These are phyloP conservation scores for Tetanocera ferruginea DNA, from an alignment of 2,888 invertebrate species.

Conservation along the genomic window DNA sequence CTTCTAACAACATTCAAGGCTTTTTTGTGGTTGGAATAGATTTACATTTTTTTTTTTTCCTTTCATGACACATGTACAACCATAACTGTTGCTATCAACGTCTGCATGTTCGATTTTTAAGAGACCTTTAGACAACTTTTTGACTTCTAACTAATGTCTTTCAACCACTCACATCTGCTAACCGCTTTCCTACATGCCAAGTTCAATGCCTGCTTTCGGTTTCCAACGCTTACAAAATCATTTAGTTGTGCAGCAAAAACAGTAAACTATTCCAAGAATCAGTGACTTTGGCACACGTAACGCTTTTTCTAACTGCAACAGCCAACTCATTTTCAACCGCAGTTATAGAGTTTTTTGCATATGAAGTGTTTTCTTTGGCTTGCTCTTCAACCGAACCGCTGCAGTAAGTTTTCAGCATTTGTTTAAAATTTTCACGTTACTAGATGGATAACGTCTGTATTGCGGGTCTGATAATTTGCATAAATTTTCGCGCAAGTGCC, in stretches of 20 bases:
- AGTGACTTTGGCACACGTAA: background rate
- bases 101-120: too few species aligned
- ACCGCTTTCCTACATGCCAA: background rate
- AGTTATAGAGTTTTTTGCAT: background rate
- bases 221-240: background rate
- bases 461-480: slow-evolving; percentile 1
- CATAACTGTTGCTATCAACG: too few species aligned
- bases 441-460: background rate
- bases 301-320: background rate
- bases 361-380: background rate
- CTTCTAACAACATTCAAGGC: too few species aligned
- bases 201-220: slow-evolving; percentile 16
- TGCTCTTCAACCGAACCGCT: background rate
- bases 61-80: too few species aligned
- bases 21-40: too few species aligned
- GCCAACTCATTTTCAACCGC: slow-evolving; percentile 8
- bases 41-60: too few species aligned
- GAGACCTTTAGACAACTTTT: too few species aligned
- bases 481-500: slow-evolving; percentile 6
- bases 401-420: background rate
- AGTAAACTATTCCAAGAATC: slow-evolving; percentile 17
- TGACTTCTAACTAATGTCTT: too few species aligned
- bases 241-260: background rate
- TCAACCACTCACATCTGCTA: background rate
- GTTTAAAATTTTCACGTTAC: background rate